Evolutionary conservation across 2,113 vertebrate species (phyloP).

Genomic region (Micromys minutus): DNA sequence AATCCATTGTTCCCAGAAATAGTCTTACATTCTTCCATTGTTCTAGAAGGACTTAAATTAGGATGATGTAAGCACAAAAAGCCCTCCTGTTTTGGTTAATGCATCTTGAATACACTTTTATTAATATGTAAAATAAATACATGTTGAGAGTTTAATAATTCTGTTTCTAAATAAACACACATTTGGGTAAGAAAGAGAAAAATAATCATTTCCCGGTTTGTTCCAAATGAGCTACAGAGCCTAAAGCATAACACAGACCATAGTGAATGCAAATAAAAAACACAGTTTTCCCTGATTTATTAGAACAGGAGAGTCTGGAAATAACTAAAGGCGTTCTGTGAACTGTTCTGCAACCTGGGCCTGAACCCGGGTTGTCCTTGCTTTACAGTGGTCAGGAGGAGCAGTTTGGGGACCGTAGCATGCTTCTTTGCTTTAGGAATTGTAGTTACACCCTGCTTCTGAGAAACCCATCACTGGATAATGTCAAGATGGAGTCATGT

Average conservation of each 20-base stretch:
- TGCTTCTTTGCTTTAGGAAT: not conserved
- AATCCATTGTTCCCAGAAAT: not conserved
- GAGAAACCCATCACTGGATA: not conserved
- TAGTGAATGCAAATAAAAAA: conserved; percentile 67
- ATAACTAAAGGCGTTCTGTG: conserved; percentile 15
- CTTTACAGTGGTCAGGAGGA: not conserved
- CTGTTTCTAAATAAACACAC: conserved; percentile 52
- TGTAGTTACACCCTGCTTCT: not conserved
- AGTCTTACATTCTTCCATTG: not conserved
- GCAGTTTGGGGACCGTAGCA: not conserved
- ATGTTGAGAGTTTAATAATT: conserved; percentile 66
- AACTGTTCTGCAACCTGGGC: not conserved
- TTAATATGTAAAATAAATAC: conserved; percentile 64
- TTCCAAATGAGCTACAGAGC: conserved; percentile 62
- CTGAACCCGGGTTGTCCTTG: not conserved
- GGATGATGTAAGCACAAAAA: conserved; percentile 31
- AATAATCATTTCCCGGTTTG: conserved; percentile 72
- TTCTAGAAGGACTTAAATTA: conserved; percentile 61
- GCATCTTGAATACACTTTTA: conserved; percentile 36
- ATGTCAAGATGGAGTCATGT: not conserved
- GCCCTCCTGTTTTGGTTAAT: conserved; percentile 61
- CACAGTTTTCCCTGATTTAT: conserved; percentile 52
- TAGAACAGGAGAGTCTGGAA: conserved; percentile 31
- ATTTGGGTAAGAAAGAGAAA: conserved; percentile 54
- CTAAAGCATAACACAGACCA: conserved; percentile 67